Conservation (phyloP, 2,113 vertebrate genomes). For the Rhinichthys klamathensis region DNA sequence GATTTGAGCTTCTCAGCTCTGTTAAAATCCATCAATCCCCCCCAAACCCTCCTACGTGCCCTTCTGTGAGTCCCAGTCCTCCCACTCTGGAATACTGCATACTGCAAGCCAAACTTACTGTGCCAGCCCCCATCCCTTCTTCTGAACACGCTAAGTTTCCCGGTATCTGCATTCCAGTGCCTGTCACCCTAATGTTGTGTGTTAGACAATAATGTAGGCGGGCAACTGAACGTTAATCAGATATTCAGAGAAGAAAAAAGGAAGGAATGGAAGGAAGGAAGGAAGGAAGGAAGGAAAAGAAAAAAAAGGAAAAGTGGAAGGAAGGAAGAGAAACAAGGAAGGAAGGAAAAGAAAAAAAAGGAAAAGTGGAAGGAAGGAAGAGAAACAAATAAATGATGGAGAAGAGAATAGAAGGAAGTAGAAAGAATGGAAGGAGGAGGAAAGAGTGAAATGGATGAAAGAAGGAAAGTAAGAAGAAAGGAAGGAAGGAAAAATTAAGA, state of each 20-base stretch:
- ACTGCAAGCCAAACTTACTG: slow-evolving; percentile 70
- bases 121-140: slow-evolving; percentile 50
- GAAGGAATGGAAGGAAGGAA: too few relatives aligned
- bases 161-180: slow-evolving; percentile 80
- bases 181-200: slow-evolving; percentile 67
- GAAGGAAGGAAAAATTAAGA: not conserved
- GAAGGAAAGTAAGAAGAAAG: not conserved
- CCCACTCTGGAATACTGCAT: slow-evolving; percentile 73
- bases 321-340: not conserved
- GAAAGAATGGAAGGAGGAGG: not conserved
- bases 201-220: slow-evolving; percentile 42
- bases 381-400: not conserved
- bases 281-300: too few relatives aligned
- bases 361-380: not conserved
- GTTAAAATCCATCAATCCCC: slow-evolving; percentile 65
- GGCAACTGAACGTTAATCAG: slow-evolving; percentile 9
- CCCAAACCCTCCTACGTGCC: slow-evolving; percentile 30
- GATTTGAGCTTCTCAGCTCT: slow-evolving; percentile 61
- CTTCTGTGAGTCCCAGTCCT: slow-evolving; percentile 49
- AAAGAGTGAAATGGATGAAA: not conserved
- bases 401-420: not conserved
- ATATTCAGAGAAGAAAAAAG: not conserved
- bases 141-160: slow-evolving; percentile 75
- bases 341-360: not conserved
- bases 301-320: not conserved